Percentiles rank a stretch among this genome's conserved stretches.
phyloP scores from a whole-genome alignment of 2,888 invertebrate species.

The Drosophila flavopinicola region DNA sequence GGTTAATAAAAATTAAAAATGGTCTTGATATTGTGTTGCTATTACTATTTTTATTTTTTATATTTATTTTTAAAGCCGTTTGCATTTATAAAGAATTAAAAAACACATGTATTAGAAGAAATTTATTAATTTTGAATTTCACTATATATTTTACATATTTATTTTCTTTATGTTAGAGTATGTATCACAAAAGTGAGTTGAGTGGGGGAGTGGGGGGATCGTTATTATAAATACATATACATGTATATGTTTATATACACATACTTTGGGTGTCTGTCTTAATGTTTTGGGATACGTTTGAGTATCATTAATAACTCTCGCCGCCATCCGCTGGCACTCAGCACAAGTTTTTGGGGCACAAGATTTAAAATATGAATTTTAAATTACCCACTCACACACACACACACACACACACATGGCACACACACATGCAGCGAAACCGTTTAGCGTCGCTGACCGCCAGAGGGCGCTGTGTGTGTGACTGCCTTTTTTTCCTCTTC shows the following conservation, averaged over 20 bases:
- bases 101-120: no score
- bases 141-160: no score
- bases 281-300: slow-evolving; percentile 2
- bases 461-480: slow-evolving; percentile 48
- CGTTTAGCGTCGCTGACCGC: slow-evolving; percentile 54
- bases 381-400: slow-evolving; percentile 55
- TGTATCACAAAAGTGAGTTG: background rate
- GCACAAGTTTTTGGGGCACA: slow-evolving; percentile 45
- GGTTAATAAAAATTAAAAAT: no score
- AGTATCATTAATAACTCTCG: slow-evolving; percentile 68
- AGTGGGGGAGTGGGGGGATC: background rate
- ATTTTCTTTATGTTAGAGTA: no score
- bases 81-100: no score
- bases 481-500: background rate
- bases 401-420: slow-evolving; percentile 7
- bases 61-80: no score
- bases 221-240: background rate
- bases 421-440: slow-evolving; percentile 10
- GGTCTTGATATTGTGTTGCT: no score
- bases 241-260: background rate
- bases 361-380: slow-evolving; percentile 74
- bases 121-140: no score
- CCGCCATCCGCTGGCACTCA: slow-evolving; percentile 71
- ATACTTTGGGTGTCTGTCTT: slow-evolving; percentile 2
- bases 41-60: no score